Evolutionary conservation across 2,113 vertebrate genomes (phyloP), one percentile per base, ranked within the genome.

Genomic region (Casuarius casuarius): DNA sequence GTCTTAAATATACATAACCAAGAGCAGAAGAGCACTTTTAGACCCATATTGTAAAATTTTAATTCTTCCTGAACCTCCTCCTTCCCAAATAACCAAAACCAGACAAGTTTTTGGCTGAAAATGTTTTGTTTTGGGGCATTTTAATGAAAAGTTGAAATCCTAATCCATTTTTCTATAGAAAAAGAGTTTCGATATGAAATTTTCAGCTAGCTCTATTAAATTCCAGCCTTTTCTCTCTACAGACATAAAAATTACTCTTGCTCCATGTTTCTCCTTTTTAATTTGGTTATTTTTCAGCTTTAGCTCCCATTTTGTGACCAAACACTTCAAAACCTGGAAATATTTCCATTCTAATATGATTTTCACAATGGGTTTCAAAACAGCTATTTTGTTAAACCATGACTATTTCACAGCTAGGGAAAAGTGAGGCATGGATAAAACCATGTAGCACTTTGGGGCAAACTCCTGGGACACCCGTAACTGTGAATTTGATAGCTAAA

Each of bases 1-100:
- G 89, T 94, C 94, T 87, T 92, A 94, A 96, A 93, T 76, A 79
- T 72, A 82, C 77, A 94, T 96, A 96, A 95, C 94, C 58, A 96
- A 96, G 90, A 66, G 89, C 92, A 96, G 91, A 97, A 94, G 62
- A 87, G 26, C 26, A 21, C 33, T 95, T 89, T 62, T 91, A 91
- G 56, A 78, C 66, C 28, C 77, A 44, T 92, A 92, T 75, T 96
- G 96, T 95, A 96, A 94, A 94, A 68, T 89, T 48, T 91, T 89
- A 95, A 94, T 97, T 94, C 87, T 95, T 94, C 84, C n/a, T 82
- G 84, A 84, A 84, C 48, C 44, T 94, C 93, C 63, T 94, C 90
- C 95, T 84, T 87, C 49, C 35, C 35, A 70, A 94, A 72, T 96
- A 96, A 94, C 74, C 58, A 94, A 94, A 97, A 93, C 82, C 93